Base-by-base conservation (phyloP, 2,797 vertebrate species). In the Leucoraja ocellata region DNA sequence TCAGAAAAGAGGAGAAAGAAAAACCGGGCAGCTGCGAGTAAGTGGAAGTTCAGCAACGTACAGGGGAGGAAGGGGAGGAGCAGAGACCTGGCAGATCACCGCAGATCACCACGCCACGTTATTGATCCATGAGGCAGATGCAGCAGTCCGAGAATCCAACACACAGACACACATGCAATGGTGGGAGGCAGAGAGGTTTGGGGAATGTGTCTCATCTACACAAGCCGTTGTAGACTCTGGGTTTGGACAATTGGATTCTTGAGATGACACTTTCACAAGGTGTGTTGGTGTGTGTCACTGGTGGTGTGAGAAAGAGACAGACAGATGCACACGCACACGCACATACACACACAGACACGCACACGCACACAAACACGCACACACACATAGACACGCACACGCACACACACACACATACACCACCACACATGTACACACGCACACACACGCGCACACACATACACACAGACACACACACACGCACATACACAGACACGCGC, bases 1-100 rank as follows among this genome's bases (percentile, higher is more conserved):
- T 97, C 97, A 0, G 98, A 98, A 91, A 98, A 97, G 94, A 99
- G 97, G 95, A 97, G 97, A 91, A 98, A 97, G 97, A 98, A 98
- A 96, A 95, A 97, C 54, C 98, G 97, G 95, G 96, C 96, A 95
- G 95, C 97, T 18, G 96, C 96, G 2, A 96, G 96, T 68, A 99
- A 98, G 95, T 98, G 97, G 97, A 98, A 96, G 95, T 98, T 97
- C 0, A 93, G 97, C 63, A 95, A 96, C 0, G 95, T 96, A 58
- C 97, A 96, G 6, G 98, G 98, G 94, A 98, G 96, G 94, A 97
- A 96, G 94, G 94, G 95, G 0, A 97, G 96, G 94, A 94, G 96
- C 23, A 97, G 93, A 93, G 94, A 13, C 8, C 84, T 13, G 16
- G 18, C 96, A 1, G 97, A 98, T 93, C 97, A 97, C 94, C 97